Base-by-base conservation (phyloP, 2,888 invertebrate genomes). In the Cepaea hortensis region DNA sequence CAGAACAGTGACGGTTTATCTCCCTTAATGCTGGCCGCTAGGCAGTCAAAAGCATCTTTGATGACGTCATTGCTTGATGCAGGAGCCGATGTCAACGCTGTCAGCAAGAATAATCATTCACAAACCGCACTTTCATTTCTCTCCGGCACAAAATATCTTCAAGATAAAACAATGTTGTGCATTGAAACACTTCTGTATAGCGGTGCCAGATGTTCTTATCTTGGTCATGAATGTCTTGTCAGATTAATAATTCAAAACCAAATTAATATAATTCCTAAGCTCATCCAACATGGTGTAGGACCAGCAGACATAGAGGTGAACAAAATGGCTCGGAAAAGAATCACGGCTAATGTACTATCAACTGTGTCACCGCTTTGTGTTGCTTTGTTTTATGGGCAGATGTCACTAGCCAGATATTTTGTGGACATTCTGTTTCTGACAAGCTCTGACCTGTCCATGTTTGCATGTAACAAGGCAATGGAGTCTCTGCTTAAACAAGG, bases 1-100 rank as follows among this genome's bases (percentile, higher is more conserved):
- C 73, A 73, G 23, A 73, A 73, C 73, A 23, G 13, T n/a, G 4
- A 5, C 23, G 73, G 73, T 7, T 73, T 73, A 5, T 73, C 73
- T 23, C 73, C 73, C 73, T 73, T 73, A 23, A 35, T 73, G 73
- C n/a, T 73, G 73, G 73, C 73, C 23, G 73, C 73, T 35, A 73
- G 13, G 35, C 20, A 73, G 23, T 3, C 11, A 7, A 23, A 23
- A 23, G 6, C n/a, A 7, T 18, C 11, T 23, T 6, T 73, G n/a
- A 13, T 73, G 35, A 9, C 35, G 23, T 18, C 13, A 23, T 23
- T 73, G 18, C 73, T 73, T 3, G 73, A 73, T n/a, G n/a, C 73
- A 9, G 73, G 73, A 23, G 73, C 73, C 1, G 73, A 73, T 35
- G 73, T 73, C 23, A 73, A 73, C 35, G 23, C 73, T 23, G 73